Conservation (phyloP, 2,113 vertebrate species). For the Larimichthys crocea region DNA sequence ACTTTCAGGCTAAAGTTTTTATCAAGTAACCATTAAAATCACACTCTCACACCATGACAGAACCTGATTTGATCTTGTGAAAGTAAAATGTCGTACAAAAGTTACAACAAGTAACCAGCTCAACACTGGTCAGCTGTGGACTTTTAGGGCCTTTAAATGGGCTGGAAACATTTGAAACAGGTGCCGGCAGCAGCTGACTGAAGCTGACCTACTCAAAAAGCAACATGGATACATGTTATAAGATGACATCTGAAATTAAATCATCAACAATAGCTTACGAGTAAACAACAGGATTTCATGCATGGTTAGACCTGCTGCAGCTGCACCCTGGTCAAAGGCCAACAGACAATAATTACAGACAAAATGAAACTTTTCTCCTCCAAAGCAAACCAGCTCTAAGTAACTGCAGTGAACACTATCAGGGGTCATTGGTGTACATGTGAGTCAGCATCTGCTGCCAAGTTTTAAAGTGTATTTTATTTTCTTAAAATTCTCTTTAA, state of each 20-base stretch:
- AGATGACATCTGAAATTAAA: conserved; percentile 3
- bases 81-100: neutral
- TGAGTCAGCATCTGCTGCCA: neutral
- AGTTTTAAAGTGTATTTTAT: neutral
- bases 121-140: neutral
- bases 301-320: neutral
- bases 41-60: neutral
- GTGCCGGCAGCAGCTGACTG: neutral
- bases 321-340: neutral
- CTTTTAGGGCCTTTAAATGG: too few species aligned
- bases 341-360: neutral
- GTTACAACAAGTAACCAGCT: conserved; percentile 8
- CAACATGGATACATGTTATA: conserved; percentile 6
- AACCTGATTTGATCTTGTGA: neutral
- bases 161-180: too few species aligned
- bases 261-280: neutral
- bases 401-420: neutral
- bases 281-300: neutral
- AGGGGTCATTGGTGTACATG: neutral
- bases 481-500: neutral
- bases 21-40: neutral
- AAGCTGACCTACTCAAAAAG: conserved; percentile 8
- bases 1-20: too few species aligned
- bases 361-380: neutral
- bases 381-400: neutral